Base-by-base conservation (phyloP, 2,888 invertebrate species). In the Entomobrya multifasciata region DNA sequence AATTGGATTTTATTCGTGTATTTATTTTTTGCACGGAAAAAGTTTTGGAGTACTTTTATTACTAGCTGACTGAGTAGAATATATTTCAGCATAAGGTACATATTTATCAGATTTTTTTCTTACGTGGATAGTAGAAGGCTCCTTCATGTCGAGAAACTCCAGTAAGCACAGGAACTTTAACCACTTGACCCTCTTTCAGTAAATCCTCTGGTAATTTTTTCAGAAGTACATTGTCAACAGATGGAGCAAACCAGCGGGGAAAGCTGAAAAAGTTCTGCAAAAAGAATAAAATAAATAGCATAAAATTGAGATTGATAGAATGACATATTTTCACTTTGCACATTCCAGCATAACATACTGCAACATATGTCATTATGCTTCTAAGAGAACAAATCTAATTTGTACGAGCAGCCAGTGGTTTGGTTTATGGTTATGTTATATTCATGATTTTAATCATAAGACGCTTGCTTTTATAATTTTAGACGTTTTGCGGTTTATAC, bases 191-290 rank as follows among this genome's bases (percentile, higher is more conserved):
- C 25, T 89, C 72, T 20, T 62, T 49, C 15, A 91, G 79, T 15
- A 91, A 72, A 62, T 91, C 89, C 57, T 89, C 89, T 1, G 91
- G 91, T 41, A 57, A 52, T 55, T 90, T 89, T 17, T 79, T 88
- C 41, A 91, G 86, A 17, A 91, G 84, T 20, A 87, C 83, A 36
- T 91, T 87, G 84, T 91, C 91, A 36, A 91, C 87, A 13, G 88
- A 89, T 11, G 91, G 91, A 25, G 90, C 91, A 80, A 91, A 91
- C 91, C 91, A 91, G n/a, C 91, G 91, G 10, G 91, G 91, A 84
- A 91, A 91, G 74, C 90, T 89, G 88, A 90, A 91, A 82, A 91
- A 91, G 36, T 88, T 90, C 91, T 91, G 76, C 0, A 86, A 80
- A 87, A 65, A 57, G 27, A 67, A 52, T n/a, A 6, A 72, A 47